Conservation (phyloP, 2,888 invertebrate species). For the Euphydryas editha region DNA sequence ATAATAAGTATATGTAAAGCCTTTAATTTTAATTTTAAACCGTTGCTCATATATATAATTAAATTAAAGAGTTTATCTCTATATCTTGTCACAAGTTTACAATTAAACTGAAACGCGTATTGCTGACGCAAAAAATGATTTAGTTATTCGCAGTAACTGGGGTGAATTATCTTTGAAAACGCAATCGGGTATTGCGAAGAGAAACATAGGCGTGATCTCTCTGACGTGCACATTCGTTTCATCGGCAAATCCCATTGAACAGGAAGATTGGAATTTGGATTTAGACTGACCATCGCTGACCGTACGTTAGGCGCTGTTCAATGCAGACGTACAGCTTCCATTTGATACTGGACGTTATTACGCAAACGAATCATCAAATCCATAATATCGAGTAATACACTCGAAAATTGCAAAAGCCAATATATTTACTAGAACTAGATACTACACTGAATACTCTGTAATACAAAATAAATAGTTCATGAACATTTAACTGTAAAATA, state of each 20-base stretch:
- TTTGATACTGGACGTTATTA: constrained; percentile 7
- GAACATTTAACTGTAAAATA: too few species aligned
- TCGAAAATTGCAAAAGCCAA: background rate
- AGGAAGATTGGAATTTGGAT: constrained; percentile 56
- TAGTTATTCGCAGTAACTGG: background rate
- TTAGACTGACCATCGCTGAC: constrained; percentile 47
- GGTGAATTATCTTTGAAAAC: constrained; percentile 16
- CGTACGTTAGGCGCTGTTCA: constrained; percentile 53
- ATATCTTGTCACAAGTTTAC: constrained; percentile 4
- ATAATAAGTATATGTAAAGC: too few species aligned
- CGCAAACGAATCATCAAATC: constrained; percentile 8
- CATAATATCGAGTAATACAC: background rate
- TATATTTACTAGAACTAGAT: background rate
- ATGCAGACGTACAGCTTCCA: constrained; percentile 41
- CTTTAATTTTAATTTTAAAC: too few species aligned
- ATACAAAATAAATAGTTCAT: too few species aligned
- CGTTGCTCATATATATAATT: too few species aligned
- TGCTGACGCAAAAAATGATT: background rate
- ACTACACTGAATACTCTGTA: too few species aligned
- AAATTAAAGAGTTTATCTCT: too few species aligned
- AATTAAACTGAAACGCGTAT: constrained; percentile 3
- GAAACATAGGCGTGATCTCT: constrained; percentile 17
- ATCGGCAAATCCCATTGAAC: constrained; percentile 49
- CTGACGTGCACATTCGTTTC: constrained; percentile 24
- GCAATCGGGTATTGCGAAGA: constrained; percentile 13